Percentiles rank a stretch among this genome's conserved stretches.
Evolutionary conservation across 2,797 vertebrate species (phyloP).

Genomic region (Rhinophrynus dorsalis): DNA sequence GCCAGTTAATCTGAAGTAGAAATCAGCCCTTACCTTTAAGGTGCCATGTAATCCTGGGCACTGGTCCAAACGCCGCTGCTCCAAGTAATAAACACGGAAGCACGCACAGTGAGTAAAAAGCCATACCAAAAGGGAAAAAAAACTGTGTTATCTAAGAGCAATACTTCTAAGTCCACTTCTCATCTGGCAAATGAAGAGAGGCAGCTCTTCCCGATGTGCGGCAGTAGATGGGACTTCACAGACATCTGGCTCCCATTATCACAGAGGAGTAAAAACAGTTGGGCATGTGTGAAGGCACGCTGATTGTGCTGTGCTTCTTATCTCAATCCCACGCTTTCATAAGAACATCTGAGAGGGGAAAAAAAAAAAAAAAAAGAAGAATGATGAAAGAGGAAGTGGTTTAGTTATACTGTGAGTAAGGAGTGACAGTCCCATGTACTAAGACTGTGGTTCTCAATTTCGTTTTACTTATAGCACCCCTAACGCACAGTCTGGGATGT

Average conservation of each 20-base stretch:
- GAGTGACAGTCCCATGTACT: too few relatives aligned
- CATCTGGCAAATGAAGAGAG: not conserved
- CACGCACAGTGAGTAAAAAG: conserved; percentile 67
- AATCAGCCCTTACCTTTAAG: conserved; percentile 76
- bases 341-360: not conserved
- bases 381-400: not conserved
- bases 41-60: conserved; percentile 88
- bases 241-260: not conserved
- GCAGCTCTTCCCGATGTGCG: not conserved
- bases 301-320: not conserved
- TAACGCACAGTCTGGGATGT: too few relatives aligned
- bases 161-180: not conserved
- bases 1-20: not conserved
- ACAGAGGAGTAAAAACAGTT: not conserved
- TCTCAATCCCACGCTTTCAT: not conserved
- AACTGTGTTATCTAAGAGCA: conserved; percentile 5
- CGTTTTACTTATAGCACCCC: too few relatives aligned
- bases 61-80: conserved; percentile 78
- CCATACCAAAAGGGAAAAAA: conserved; percentile 68
- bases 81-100: conserved; percentile 77
- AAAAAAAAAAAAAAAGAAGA: not conserved
- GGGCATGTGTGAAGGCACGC: not conserved
- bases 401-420: too few relatives aligned
- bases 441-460: too few relatives aligned
- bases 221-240: not conserved